Evolutionary conservation across 2,888 invertebrate genomes (phyloP), one percentile per base, ranked within the genome.

Genomic region (Lepidochrysops patricia): DNA sequence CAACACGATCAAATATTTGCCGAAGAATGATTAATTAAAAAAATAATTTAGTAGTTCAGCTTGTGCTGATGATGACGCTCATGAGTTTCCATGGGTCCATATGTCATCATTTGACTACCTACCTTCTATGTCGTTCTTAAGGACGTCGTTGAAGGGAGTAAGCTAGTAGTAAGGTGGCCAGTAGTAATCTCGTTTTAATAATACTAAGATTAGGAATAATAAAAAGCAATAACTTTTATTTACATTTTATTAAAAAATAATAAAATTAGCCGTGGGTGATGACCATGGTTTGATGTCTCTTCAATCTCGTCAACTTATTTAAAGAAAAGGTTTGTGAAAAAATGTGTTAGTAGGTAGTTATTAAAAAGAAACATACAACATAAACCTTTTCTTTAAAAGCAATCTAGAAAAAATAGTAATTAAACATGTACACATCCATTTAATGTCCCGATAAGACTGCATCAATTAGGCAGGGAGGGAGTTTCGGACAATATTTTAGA

Each of bases 401-500:
- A 35, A 37, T 43, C 57, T 57, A 60, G 50, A 57, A 60, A 25
- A 54, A 52, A 12, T 29, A 54, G 19, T 23, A 57, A 59, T 57
- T 57, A 59, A 57, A 59, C 34, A 19, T 35, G 60, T 50, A 59
- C 52, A 62, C 15, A 52, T 60, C 34, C 54, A 57, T n/a, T n/a
- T 58, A 57, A 52, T 35, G 58, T 60, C 59, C 62, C 27, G 29
- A n/a, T 61, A 50, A 60, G 25, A 60, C 34, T 54, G 54, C 29
- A 54, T 60, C 50, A 35, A 32, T 57, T 70, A 74, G 77, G 82
- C 76, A 76, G 80, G 83, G 82, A 79, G 81, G 80, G 81, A 63
- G 64, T 67, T 62, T 63, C 65, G 65, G 63, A 15, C 23, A 64
- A 70, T 12, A 72, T 76, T 73, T 76, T 73, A 79, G 73, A 79